Evolutionary conservation across 2,113 vertebrate species (phyloP).

Genomic region (Pachypanchax playfairii): DNA sequence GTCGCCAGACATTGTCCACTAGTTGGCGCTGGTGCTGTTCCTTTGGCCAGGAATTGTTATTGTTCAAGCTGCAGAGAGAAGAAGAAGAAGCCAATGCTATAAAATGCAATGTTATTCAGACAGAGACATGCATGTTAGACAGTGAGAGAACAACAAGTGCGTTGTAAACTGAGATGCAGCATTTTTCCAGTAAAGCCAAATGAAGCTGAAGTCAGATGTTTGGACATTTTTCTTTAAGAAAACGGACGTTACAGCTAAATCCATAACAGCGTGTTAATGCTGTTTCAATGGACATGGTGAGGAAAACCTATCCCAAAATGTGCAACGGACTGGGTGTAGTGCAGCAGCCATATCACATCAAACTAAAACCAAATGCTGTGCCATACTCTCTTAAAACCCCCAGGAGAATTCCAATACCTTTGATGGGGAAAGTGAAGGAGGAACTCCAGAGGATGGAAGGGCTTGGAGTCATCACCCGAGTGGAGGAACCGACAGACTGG

Average conservation of each 20-base stretch:
- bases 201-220: no score
- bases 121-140: no score
- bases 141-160: no score
- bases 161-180: no score
- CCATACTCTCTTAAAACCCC: background rate
- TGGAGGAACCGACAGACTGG: slow-evolving; percentile 28
- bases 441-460: background rate
- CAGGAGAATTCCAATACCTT: background rate
- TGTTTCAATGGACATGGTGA: background rate
- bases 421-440: background rate
- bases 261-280: background rate
- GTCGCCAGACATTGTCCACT: no score
- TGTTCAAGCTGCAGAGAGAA: no score
- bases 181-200: no score
- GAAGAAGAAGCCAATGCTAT: no score
- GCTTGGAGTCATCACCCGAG: background rate
- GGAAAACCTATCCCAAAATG: background rate
- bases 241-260: background rate
- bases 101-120: no score
- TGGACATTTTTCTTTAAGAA: no score
- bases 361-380: background rate
- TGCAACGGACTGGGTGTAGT: background rate
- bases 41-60: no score
- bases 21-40: no score
- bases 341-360: background rate